Percentiles rank a stretch among this genome's conserved stretches.
phyloP scores from a whole-genome alignment of 2,113 vertebrate genomes.

The Anguilla japonica region DNA sequence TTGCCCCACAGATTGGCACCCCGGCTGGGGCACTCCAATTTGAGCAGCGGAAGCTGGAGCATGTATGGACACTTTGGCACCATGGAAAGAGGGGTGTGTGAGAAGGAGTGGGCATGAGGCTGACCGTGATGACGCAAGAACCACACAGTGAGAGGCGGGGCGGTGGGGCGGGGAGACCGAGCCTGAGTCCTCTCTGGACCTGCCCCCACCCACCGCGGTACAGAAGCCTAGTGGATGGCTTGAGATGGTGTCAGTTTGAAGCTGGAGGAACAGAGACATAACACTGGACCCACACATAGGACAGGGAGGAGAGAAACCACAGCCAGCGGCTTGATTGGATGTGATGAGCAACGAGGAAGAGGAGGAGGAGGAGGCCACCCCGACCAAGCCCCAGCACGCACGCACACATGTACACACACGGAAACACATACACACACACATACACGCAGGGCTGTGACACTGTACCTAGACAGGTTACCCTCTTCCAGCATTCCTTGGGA shows the following conservation, averaged over 20 bases:
- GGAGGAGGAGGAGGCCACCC: conserved; percentile 57
- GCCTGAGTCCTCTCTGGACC: background rate
- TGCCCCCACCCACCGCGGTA: conserved; percentile 14
- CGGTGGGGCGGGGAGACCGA: background rate
- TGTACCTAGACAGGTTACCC: conserved; percentile 99
- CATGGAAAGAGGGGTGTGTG: conserved; percentile 40
- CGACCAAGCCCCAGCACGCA: conserved; percentile 83
- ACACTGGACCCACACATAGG: conserved; percentile 27
- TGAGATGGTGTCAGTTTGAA: conserved; percentile 27
- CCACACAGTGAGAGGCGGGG: conserved; percentile 38
- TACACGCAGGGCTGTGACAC: conserved; percentile 68
- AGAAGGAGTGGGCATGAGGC: conserved; percentile 22
- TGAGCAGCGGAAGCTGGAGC: conserved; percentile 49
- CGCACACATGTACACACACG: conserved; percentile 54
- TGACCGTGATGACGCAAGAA: conserved; percentile 50
- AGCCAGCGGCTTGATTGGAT: conserved; percentile 59
- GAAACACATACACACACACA: conserved; percentile 29
- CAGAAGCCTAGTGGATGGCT: conserved; percentile 28
- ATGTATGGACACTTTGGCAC: conserved; percentile 62
- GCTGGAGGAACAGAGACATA: conserved; percentile 20
- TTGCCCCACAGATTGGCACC: conserved; percentile 42
- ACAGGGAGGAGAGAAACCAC: conserved; percentile 25
- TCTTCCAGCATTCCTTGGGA: conserved; percentile 97
- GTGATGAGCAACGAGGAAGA: conserved; percentile 70
- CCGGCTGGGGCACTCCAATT: conserved; percentile 40